Conservation (phyloP, 2,113 vertebrate genomes). For the Scatophagus argus region DNA sequence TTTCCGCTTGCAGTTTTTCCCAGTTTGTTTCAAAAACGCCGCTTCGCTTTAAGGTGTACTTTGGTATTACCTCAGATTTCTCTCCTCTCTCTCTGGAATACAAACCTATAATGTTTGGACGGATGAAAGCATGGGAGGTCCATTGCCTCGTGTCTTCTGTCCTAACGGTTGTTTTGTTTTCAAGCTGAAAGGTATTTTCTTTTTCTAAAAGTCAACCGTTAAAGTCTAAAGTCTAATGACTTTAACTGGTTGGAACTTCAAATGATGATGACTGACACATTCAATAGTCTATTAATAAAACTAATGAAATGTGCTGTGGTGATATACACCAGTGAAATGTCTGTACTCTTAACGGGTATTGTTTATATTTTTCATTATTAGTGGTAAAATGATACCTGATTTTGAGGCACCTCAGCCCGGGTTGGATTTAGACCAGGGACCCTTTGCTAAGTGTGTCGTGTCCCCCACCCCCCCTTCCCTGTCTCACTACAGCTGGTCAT, state of each 20-base stretch:
- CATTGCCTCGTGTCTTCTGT: neutral
- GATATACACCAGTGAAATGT: too few species aligned
- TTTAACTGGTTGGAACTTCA: neutral
- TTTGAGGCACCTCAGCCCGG: too few species aligned
- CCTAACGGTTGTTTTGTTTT: neutral
- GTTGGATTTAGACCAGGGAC: too few species aligned
- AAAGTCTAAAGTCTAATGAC: too few species aligned
- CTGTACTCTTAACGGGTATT: too few species aligned
- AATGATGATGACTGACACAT: slow-evolving; percentile 13
- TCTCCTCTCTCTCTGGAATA: neutral
- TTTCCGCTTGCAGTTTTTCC: neutral
- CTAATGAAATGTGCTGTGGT: too few species aligned
- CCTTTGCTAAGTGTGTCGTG: too few species aligned
- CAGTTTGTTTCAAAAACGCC: too few species aligned
- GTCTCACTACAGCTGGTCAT: too few species aligned
- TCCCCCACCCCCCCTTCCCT: too few species aligned
- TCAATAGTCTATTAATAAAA: neutral
- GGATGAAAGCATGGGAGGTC: neutral
- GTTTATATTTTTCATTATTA: neutral
- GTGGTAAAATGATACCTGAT: neutral
- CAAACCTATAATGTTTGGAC: neutral
- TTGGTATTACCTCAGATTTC: neutral
- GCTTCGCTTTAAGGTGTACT: neutral
- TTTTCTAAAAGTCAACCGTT: too few species aligned
- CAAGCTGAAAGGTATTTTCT: too few species aligned